Base-by-base conservation (phyloP, 2,797 vertebrate species). In the Balearica regulorum region DNA sequence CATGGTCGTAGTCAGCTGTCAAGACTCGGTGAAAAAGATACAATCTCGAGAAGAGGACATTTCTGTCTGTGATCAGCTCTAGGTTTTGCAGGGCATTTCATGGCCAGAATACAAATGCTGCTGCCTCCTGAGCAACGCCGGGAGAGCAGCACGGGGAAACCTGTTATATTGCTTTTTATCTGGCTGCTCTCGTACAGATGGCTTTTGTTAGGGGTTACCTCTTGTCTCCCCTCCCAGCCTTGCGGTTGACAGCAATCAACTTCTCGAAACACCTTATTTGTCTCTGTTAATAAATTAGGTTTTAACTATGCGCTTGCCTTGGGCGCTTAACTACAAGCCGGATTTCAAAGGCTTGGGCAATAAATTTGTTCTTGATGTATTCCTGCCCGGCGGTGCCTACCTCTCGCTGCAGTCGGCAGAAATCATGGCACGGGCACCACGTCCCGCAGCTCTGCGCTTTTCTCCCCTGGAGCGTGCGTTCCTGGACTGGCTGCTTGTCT, bases 241-340 rank as follows among this genome's bases (percentile, higher is more conserved):
- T 24, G 53, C 2, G 7, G 51, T 7, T 4, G 28, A 60, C 61
- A 91, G 10, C 72, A 79, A 9, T 64, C 58, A 71, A 68, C 57
- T 53, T 93, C 70, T 93, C 70, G 37, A 78, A 94, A 55, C 24
- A 51, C 57, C 51, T 91, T n/a, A 49, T 91, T 92, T 89, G 31
- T 77, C 43, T 92, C 91, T 94, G 92, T 97, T 97, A 96, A 97
- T 96, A 96, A 92, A 90, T 94, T 65, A 96, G 68, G 71, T 33
- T 96, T 96, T 96, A 96, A 96, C 83, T 69, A 8, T 2, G 35
- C 1, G 2, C 35, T 91, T 83, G 92, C 93, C 91, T 82, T 8
- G 0, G 87, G 94, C 53, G 0, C 53, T 65, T 51, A 51, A 51
- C 65, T 70, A 12, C 54, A 39, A 90, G 33, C 54, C 0, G 5